A percentile compares a stretch with the other conserved stretches of the same genome.
Evolutionary conservation across 2,888 invertebrate species (phyloP).

Genomic region (Caenorhabditis sp.): DNA sequence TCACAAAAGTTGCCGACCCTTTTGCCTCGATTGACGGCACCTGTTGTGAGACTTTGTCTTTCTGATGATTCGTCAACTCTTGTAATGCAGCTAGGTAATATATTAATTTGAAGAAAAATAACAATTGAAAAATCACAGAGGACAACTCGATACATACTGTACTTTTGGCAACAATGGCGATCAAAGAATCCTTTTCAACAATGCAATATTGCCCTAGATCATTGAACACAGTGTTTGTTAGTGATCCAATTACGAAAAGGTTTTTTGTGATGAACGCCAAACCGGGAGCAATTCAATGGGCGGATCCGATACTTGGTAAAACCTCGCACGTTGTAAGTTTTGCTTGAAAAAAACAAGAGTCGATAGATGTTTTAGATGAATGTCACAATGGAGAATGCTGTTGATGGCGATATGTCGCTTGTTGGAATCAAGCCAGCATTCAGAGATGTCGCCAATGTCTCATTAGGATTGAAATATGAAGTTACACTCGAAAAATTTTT

Average conservation of each 20-base stretch:
- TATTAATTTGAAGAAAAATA: background rate
- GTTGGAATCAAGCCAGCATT: slow-evolving; percentile 23
- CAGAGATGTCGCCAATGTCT: slow-evolving; percentile 23
- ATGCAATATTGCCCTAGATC: slow-evolving; percentile 39
- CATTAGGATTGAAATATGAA: slow-evolving; percentile 9
- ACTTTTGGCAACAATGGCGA: slow-evolving; percentile 53
- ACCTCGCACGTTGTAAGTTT: background rate
- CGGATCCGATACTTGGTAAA: slow-evolving; percentile 34
- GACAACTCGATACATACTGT: slow-evolving; percentile 57
- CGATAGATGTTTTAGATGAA: slow-evolving; percentile 15
- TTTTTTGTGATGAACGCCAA: slow-evolving; percentile 53
- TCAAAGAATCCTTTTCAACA: slow-evolving; percentile 33
- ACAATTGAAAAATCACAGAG: slow-evolving; percentile 12
- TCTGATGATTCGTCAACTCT: slow-evolving; percentile 35
- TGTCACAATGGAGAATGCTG: slow-evolving; percentile 42
- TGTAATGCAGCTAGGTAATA: slow-evolving; percentile 21
- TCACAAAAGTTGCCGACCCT: slow-evolving; percentile 33
- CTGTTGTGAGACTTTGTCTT: slow-evolving; percentile 27
- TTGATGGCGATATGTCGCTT: slow-evolving; percentile 43
- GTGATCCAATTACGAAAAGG: slow-evolving; percentile 44
- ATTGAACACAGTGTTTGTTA: slow-evolving; percentile 30
- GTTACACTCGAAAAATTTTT: slow-evolving; percentile 37
- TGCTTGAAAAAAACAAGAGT: too few relatives aligned
- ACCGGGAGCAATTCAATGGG: slow-evolving; percentile 61
- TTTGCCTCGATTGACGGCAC: slow-evolving; percentile 37